phyloP scores from a whole-genome alignment of 1,140 invertebrate species.

The Holcopasites calliopsidis region DNA sequence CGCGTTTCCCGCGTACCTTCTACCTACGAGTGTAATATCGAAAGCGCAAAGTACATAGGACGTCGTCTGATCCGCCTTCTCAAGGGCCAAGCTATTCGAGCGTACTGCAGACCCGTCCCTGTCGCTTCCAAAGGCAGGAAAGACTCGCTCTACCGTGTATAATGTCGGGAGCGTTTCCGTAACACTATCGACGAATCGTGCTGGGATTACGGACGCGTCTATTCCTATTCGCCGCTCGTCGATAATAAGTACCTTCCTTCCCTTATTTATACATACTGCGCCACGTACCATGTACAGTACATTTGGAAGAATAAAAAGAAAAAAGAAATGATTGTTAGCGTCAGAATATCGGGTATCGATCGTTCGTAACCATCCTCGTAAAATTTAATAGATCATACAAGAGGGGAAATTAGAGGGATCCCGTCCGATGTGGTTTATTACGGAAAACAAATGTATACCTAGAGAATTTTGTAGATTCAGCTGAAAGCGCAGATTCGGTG shows the following conservation, averaged over 20 bases:
- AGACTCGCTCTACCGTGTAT: conserved; percentile 45
- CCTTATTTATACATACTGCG: too few species aligned
- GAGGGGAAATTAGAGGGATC: too few species aligned
- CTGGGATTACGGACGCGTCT: conserved; percentile 11
- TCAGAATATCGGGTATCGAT: too few species aligned
- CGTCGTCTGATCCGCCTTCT: conserved; percentile 56
- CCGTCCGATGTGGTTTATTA: conserved; percentile 48
- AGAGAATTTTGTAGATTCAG: conserved; percentile 38
- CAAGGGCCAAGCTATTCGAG: conserved; percentile 52
- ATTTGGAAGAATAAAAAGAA: too few species aligned
- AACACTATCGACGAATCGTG: conserved; percentile 56
- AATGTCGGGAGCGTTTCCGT: conserved; percentile 48
- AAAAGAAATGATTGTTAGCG: too few species aligned
- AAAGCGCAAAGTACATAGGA: conserved; percentile 54
- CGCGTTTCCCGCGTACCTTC: conserved; percentile 18
- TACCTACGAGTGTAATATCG: conserved; percentile 55
- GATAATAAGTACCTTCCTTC: too few species aligned
- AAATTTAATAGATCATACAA: too few species aligned
- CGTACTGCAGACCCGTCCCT: conserved; percentile 30
- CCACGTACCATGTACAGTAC: too few species aligned
- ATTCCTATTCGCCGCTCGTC: conserved; percentile 10
- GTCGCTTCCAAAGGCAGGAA: conserved; percentile 44
- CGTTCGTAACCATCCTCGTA: too few species aligned
- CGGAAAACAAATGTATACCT: conserved; percentile 55
- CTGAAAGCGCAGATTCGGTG: conserved; percentile 52